Base-by-base conservation (phyloP, 2,113 vertebrate species). In the Opisthocomus hoazin region DNA sequence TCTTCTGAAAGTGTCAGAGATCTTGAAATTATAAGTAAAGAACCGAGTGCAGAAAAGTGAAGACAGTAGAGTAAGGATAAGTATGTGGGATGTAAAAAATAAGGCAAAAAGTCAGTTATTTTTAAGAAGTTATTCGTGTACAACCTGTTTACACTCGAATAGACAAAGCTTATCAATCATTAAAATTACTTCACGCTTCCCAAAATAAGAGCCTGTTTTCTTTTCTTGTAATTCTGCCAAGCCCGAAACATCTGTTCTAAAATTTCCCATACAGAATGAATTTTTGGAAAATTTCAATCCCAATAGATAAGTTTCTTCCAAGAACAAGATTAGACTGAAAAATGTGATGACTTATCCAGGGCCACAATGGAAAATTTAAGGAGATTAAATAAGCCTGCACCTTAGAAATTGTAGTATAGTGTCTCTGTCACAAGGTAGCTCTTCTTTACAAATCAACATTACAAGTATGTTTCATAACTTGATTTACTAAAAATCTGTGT, bases 271-370 rank as follows among this genome's bases (percentile, higher is more conserved):
- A 46, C 53, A 79, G 45, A 36, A 6, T 34, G 50, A 91, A 73
- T 68, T 94, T 95, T 92, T 82, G 69, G 86, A 91, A 96, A 94
- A 94, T 60, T 93, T 95, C 15, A 87, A 57, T 84, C 61, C 74
- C 45, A 60, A 79, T 15, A 90, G 77, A 77, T 94, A 90, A 53
- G 12, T 71, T 89, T 93, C 77, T 95, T 95, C 86, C 90, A 95
- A 73, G 36, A 96, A 84, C 39, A 75, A 91, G 65, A 87, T 90
- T 68, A 92, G 19, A 69, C 36, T 71, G 51, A 93, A 84, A 87
- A 90, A 65, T 10, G 0, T 32, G 24, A 82, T 84, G 61, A 76
- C 37, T 96, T 94, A 71, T 69, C 61, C 65, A 87, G 45, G 17
- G 12, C 4, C 29, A 83, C 41, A 79, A 13, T 15, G 57, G 70